Percentiles rank a stretch among this genome's conserved stretches.
These are phyloP conservation scores for Engraulis encrasicolus DNA, from an alignment of 2,113 vertebrate species.

Conservation along the genomic window DNA sequence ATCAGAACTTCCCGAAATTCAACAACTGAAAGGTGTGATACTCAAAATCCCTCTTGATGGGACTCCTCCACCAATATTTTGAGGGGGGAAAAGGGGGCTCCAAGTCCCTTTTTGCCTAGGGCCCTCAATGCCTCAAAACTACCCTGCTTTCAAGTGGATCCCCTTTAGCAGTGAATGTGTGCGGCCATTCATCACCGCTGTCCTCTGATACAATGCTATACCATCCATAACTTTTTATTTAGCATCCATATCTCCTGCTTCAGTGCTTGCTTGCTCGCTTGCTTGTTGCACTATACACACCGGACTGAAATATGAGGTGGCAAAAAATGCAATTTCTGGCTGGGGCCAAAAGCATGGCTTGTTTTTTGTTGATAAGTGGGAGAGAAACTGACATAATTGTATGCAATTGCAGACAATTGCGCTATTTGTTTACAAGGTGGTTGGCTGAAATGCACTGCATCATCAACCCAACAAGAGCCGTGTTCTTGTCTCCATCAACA, in stretches of 20 bases:
- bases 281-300: too few species aligned
- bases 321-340: background rate
- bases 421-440: background rate
- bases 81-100: too few species aligned
- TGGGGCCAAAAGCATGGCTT: background rate
- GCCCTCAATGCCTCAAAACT: too few species aligned
- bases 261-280: background rate
- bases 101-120: too few species aligned
- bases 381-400: background rate
- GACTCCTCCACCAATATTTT: too few species aligned
- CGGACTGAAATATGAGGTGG: background rate
- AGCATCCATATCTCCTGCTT: background rate
- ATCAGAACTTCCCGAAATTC: too few species aligned
- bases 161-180: slow-evolving; percentile 8
- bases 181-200: background rate
- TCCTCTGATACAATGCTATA: background rate
- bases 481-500: background rate
- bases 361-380: too few species aligned
- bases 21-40: too few species aligned
- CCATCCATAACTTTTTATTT: slow-evolving; percentile 2
- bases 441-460: background rate
- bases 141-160: background rate
- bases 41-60: too few species aligned
- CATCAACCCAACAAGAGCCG: background rate
- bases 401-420: background rate